Base-by-base conservation (phyloP, 1,140 invertebrate species). In the Polypedilum pembai region DNA sequence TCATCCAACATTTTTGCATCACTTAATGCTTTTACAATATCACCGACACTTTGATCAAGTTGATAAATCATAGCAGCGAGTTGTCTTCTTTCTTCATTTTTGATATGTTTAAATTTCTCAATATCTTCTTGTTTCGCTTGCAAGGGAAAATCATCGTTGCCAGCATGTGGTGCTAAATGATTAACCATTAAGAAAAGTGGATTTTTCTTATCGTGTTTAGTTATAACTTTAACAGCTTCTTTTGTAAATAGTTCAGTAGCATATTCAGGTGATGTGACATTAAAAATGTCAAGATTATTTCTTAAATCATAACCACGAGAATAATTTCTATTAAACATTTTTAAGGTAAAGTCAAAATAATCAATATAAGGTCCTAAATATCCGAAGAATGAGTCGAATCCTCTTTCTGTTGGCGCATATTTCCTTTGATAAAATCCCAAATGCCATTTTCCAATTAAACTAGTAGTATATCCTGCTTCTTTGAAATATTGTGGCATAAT, bases 311-410 rank as follows among this genome's bases (percentile, higher is more conserved):
- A n/a, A n/a, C n/a, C n/a, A n/a, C 80, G 21, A 15, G 72, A 66
- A n/a, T 17, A 66, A 17, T 66, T 66, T 4, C 79, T 92, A 91
- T 0, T 90, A 80, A 76, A 93, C 77, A 88, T 87, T 76, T 85
- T 79, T 0, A 86, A 80, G 3, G 82, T 83, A 75, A 94, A 91
- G 76, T 90, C 86, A 80, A 91, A 95, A 79, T 95, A 95, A 81
- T 95, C 93, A 75, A 93, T 87, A 69, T 89, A 87, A 2, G 91
- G 93, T 73, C 90, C 88, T 86, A 90, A 92, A 79, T 94, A 94
- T 10, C 94, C 94, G 80, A 89, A 93, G 80, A 94, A 92, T 7
- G 88, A 86, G 75, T 94, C 90, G 79, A 95, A 96, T n/a, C 94
- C n/a, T n/a, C n/a, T n/a, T n/a, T n/a, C n/a, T n/a, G n/a, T n/a